These are phyloP conservation scores for Peromyscus leucopus DNA, from an alignment of 2,113 vertebrate genomes.

Conservation along the genomic window DNA sequence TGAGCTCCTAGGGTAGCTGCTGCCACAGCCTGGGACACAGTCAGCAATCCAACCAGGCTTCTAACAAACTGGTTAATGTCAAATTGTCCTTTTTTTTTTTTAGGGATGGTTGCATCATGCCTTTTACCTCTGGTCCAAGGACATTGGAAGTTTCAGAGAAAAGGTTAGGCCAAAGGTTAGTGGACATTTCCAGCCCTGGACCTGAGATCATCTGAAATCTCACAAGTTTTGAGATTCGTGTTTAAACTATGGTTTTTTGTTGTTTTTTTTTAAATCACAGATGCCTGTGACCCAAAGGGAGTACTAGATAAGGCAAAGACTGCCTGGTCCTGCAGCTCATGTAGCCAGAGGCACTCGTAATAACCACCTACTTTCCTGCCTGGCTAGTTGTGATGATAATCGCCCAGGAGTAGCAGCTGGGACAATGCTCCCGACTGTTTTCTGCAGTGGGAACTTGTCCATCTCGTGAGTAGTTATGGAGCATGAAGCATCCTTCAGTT, in stretches of 20 bases:
- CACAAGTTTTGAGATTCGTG: not conserved
- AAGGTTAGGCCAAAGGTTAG: not conserved
- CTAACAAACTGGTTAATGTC: not conserved
- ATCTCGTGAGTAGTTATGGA: not conserved
- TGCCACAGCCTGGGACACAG: not conserved
- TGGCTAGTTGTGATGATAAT: not conserved
- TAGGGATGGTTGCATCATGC: not conserved
- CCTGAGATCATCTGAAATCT: slow-evolving; percentile 28
- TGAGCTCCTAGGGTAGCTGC: not conserved
- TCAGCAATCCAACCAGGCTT: not conserved
- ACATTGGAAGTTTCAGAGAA: slow-evolving; percentile 4
- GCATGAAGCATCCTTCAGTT: not conserved
- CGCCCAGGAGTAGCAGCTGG: not conserved
- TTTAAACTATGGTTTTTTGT: not conserved
- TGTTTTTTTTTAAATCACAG: not conserved
- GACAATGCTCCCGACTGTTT: not conserved
- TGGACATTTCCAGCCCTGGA: not conserved
- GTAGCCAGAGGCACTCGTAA: accelerated
- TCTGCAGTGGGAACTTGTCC: not conserved
- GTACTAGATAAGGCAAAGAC: not conserved
- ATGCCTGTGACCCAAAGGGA: not conserved
- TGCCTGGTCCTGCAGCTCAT: accelerated
- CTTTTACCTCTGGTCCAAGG: not conserved
- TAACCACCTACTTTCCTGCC: not conserved
- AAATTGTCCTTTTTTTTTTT: not conserved